Evolutionary conservation across 2,113 vertebrate genomes (phyloP).

Genomic region (Mesoclemmys tuberculata): DNA sequence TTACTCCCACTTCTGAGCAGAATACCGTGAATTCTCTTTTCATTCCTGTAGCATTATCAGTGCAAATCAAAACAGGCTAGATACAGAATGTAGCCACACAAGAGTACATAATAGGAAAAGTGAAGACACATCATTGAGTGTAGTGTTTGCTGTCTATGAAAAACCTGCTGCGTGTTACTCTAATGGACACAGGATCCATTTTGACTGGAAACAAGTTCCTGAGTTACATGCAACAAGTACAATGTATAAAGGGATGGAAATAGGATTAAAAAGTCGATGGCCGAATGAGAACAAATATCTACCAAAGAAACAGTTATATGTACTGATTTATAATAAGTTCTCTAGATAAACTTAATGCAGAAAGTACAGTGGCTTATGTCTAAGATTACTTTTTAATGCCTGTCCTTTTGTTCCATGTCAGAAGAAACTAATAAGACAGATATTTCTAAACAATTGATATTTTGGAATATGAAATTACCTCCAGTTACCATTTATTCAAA

Average conservation of each 20-base stretch:
- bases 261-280: background rate
- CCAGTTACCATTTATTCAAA: background rate
- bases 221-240: background rate
- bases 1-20: background rate
- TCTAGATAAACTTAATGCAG: background rate
- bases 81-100: background rate
- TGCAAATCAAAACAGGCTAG: background rate
- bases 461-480: background rate
- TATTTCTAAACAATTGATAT: background rate
- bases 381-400: background rate
- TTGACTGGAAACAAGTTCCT: background rate
- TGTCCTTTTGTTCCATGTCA: background rate
- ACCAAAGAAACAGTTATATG: background rate
- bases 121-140: background rate
- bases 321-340: background rate
- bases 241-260: background rate
- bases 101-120: background rate
- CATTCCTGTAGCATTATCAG: background rate
- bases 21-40: background rate
- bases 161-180: background rate
- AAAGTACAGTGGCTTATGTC: background rate
- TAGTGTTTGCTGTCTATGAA: background rate
- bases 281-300: background rate
- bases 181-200: background rate
- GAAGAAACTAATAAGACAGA: background rate